phyloP scores from a whole-genome alignment of 2,113 vertebrate genomes.

The Crotalus viridis region DNA sequence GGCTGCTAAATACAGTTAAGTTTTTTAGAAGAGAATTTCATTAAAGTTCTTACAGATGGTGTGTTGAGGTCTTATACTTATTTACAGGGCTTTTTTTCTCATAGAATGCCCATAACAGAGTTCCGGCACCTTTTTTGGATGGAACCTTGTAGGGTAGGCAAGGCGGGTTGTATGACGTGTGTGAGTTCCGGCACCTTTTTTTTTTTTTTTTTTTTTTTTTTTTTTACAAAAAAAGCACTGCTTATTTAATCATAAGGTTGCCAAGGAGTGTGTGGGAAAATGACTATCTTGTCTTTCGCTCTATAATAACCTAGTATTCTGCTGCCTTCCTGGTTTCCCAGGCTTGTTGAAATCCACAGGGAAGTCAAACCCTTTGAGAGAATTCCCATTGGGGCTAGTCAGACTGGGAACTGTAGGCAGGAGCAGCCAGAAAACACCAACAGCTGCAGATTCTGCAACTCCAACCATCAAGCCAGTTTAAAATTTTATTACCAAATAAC shows the following conservation, averaged over 20 bases:
- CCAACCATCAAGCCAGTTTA: not conserved
- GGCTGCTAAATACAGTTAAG: not conserved
- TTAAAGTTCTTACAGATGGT: not conserved
- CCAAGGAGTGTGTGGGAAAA: not conserved
- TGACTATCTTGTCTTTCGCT: not conserved
- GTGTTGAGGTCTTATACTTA: not conserved
- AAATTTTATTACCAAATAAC: not conserved
- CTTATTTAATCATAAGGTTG: not conserved
- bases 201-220: no score
- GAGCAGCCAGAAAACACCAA: not conserved
- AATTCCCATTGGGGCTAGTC: not conserved
- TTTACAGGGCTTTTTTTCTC: not conserved
- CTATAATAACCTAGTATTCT: not conserved
- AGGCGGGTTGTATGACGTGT: no score
- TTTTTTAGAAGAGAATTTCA: not conserved
- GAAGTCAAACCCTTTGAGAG: not conserved
- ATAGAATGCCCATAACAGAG: no score
- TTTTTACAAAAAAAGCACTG: no score
- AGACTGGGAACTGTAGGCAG: not conserved
- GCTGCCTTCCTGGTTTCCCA: not conserved
- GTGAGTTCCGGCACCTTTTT: no score
- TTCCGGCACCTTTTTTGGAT: no score
- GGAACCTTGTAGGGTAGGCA: no score
- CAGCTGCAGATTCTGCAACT: not conserved
- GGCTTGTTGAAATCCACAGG: not conserved